phyloP scores from a whole-genome alignment of 2,797 vertebrate genomes.

The Trichosurus vulpecula region DNA sequence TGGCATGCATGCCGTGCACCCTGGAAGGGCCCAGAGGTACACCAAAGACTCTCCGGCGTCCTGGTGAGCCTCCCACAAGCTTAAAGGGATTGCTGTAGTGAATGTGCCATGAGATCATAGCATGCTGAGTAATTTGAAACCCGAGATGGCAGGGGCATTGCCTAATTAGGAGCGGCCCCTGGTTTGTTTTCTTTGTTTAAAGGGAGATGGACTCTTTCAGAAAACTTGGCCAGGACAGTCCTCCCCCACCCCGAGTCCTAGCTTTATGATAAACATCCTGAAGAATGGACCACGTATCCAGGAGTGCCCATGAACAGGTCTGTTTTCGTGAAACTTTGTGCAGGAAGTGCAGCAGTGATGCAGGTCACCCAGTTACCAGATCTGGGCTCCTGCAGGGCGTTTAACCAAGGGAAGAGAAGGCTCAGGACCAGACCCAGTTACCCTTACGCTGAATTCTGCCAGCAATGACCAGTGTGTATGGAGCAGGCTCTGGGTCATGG shows the following conservation, averaged over 20 bases:
- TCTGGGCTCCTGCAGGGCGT: background rate
- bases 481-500: background rate
- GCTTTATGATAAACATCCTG: constrained; percentile 6
- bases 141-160: constrained; percentile 54
- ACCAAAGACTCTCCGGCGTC: constrained; percentile 43
- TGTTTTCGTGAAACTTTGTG: constrained; percentile 42
- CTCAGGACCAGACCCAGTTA: background rate
- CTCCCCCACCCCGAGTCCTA: constrained; percentile 3
- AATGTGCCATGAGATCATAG: constrained; percentile 38
- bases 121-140: constrained; percentile 59
- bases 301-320: too few species aligned
- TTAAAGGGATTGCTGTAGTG: background rate
- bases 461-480: too few species aligned
- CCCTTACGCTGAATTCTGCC: background rate
- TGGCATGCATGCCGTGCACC: constrained; percentile 29
- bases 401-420: too few species aligned
- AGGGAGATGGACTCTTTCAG: constrained; percentile 30
- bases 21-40: constrained; percentile 32
- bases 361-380: too few species aligned
- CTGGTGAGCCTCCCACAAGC: constrained; percentile 47
- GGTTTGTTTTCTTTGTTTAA: background rate
- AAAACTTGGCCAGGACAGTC: background rate
- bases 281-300: constrained; percentile 13
- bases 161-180: constrained; percentile 72
- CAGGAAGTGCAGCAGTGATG: too few species aligned